Conservation (phyloP, 2,888 invertebrate species). For the Pheosia gnoma region DNA sequence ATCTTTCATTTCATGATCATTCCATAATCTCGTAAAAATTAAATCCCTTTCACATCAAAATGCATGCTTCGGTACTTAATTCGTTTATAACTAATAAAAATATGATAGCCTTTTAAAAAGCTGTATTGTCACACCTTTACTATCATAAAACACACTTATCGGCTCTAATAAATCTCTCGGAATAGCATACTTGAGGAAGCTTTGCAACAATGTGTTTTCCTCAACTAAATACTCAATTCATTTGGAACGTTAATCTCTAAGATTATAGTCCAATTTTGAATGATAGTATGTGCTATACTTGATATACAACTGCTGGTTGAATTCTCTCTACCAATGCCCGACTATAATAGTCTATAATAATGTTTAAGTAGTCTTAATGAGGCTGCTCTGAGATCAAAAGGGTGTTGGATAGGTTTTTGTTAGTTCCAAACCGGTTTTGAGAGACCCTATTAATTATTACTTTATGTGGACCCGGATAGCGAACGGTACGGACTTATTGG, state of each 20-base stretch:
- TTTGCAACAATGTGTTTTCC: not conserved
- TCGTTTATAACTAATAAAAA: constrained; percentile 4
- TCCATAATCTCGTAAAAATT: not conserved
- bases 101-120: constrained; percentile 8
- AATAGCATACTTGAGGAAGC: constrained; percentile 5
- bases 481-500: too few relatives aligned
- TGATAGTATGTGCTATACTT: not conserved
- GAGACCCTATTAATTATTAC: constrained; percentile 47
- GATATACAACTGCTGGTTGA: constrained; percentile 18
- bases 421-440: constrained; percentile 44
- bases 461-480: constrained; percentile 10
- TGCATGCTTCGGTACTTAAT: not conserved
- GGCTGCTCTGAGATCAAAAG: constrained; percentile 42
- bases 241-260: not conserved
- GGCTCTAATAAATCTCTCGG: constrained; percentile 29
- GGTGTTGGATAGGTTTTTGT: constrained; percentile 48
- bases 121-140: constrained; percentile 11
- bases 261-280: not conserved
- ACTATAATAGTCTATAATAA: constrained; percentile 71
- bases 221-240: not conserved
- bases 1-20: too few relatives aligned
- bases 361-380: constrained; percentile 74
- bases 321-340: constrained; percentile 43
- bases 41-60: not conserved
- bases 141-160: constrained; percentile 35